Evolutionary conservation across 1,140 invertebrate species (phyloP), one percentile per base, ranked within the genome.

Genomic region (Littorina saxatilis): DNA sequence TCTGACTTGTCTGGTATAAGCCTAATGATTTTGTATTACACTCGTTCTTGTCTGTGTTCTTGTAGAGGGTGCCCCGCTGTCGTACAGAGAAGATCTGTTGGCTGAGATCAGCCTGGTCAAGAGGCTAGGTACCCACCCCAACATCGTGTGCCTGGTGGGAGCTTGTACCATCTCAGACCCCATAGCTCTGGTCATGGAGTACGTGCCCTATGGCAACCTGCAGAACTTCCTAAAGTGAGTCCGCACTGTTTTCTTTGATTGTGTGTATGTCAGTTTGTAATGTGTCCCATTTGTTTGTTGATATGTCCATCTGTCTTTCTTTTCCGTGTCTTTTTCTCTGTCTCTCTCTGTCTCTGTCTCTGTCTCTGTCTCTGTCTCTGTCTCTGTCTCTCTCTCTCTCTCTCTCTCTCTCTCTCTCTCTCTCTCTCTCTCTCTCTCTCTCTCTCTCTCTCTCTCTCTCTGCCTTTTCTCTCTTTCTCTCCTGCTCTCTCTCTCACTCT

Each of bases 111-210:
- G 94, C 86, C 96, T 97, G 77, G 97, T 97, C 96, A 95, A 96
- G 90, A 95, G 96, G 87, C 93, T 97, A 58, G 96, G 96, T 52
- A 95, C 95, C 15, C 96, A 97, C 94, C 95, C 96, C 7, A 97
- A 97, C 91, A 96, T 97, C 83, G 96, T 97, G 23, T 96, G 96
- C 0, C 93, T 97, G 61, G 93, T 97, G 1, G 96, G 96, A 70
- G 96, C 96, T 88, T 97, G 96, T 88, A 96, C 96, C 66, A 84
- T 94, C 91, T 50, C 93, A 93, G 98, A 99, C 90, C 98, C 98
- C 1, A 95, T 98, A 50, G 96, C 98, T 86, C 95, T 99, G 0
- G 97, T 99, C 82, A 96, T 99, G 94, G 98, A 99, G 90, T 99
- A 96, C 89, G 95, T 98, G 0, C 95, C 95, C 83, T 94, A 96